These are phyloP conservation scores for Epistrophella euchroma DNA, from an alignment of 2,888 invertebrate genomes.

Conservation along the genomic window DNA sequence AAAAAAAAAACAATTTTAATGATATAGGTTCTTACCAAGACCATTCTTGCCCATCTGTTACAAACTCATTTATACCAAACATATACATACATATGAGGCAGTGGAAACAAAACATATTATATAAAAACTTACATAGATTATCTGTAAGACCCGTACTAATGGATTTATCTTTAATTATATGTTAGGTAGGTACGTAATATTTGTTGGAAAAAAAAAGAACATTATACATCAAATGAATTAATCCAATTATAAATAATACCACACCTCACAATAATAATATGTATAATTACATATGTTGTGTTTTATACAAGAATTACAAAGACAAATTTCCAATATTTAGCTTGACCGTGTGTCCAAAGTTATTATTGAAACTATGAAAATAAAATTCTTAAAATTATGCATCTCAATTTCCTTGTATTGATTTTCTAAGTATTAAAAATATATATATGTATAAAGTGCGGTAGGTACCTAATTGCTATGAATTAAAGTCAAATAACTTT, in stretches of 20 bases:
- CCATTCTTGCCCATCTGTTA: not conserved
- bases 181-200: not conserved
- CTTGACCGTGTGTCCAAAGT: constrained; percentile 12
- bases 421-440: not conserved
- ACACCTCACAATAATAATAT: constrained; percentile 11
- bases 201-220: not conserved
- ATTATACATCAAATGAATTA: not conserved
- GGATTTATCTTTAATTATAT: constrained; percentile 1
- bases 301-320: not conserved
- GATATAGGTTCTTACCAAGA: not conserved
- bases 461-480: not conserved
- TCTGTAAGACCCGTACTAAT: not conserved
- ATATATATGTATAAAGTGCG: not conserved
- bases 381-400: not conserved
- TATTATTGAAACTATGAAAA: constrained; percentile 11
- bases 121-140: not conserved
- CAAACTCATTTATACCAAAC: not conserved
- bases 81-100: not conserved
- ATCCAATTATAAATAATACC: constrained; percentile 8
- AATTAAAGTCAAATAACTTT: not conserved
- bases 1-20: constrained; percentile 4
- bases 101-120: not conserved
- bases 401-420: constrained; percentile 2
- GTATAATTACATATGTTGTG: not conserved
- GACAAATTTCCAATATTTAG: not conserved